Evolutionary conservation across 2,113 vertebrate genomes (phyloP).

Genomic region (Marmota monax): DNA sequence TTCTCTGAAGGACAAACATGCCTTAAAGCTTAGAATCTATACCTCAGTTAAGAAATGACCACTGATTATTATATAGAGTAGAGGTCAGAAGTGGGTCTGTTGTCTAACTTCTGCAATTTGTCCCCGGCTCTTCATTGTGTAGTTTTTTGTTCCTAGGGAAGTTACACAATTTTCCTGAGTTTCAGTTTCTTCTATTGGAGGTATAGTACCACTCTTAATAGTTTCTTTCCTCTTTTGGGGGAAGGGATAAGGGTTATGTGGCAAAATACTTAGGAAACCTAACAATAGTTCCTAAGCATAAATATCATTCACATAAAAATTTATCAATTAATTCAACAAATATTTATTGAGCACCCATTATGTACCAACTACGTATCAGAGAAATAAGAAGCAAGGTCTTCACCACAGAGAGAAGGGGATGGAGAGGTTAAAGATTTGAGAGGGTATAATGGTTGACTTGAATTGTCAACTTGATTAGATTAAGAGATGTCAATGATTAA

Average conservation of each 20-base stretch:
- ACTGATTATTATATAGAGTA: background rate
- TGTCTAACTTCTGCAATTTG: background rate
- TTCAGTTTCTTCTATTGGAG: background rate
- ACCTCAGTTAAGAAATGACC: background rate
- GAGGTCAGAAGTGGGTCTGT: background rate
- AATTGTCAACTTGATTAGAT: no score
- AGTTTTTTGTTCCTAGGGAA: background rate
- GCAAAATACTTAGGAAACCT: background rate
- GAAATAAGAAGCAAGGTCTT: background rate
- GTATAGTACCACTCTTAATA: background rate
- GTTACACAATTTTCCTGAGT: background rate
- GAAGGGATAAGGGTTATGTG: background rate
- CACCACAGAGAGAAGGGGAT: background rate
- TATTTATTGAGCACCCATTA: background rate
- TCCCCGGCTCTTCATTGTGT: background rate
- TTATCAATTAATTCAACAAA: background rate
- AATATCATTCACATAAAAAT: background rate
- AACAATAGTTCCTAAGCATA: background rate
- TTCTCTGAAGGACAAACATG: background rate
- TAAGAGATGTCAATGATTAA: no score
- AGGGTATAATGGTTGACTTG: no score
- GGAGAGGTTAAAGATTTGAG: background rate
- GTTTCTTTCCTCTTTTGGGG: background rate
- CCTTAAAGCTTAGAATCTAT: background rate
- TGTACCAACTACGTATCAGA: background rate